Evolutionary conservation across 2,113 vertebrate species (phyloP), one percentile per base, ranked within the genome.

Genomic region (Circaetus gallicus): DNA sequence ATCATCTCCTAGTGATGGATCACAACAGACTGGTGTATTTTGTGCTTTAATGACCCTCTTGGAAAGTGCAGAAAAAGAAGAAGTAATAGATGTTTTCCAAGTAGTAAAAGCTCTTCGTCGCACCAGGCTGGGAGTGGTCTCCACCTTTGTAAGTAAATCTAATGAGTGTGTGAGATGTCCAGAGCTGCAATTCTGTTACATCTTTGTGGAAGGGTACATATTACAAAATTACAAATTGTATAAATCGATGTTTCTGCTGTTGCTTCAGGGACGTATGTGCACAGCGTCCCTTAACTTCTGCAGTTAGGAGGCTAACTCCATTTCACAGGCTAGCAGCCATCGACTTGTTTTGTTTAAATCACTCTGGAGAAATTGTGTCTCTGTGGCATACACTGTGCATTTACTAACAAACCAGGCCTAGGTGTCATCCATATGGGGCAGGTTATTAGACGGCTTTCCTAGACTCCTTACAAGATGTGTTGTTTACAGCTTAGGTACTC

Each of bases 31-130:
- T 0, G 99, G 99, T 42, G 53, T 99, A 4, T 99, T 99, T 93
- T 99, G 99, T 67, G 99, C 99, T 38, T 97, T 99, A 97, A 98
- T 99, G 98, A 99, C 98, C 82, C 97, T 99, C 56, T 89, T 99
- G 96, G 99, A 99, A 96, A 98, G 98, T 49, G 99, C 98, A n/a
- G 98, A 99, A 79, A 98, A 78, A 9, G 99, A 99, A 97, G 99
- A 98, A 70, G 96, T 99, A 78, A 91, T 99, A 52, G 99, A 99
- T 85, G 97, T 99, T 95, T 99, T 99, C 96, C 99, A 99, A 95
- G 98, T 98, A 56, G 98, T 98, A 50, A 99, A 99, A 97, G 96
- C 98, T 65, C 97, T 99, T 52, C 99, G 99, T 63, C 99, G 98
- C 91, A 98, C 98, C 49, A 98, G 99, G 61, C 97, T 98, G 43